Conservation (phyloP, 2,888 invertebrate species). For the Epinotia ramella region DNA sequence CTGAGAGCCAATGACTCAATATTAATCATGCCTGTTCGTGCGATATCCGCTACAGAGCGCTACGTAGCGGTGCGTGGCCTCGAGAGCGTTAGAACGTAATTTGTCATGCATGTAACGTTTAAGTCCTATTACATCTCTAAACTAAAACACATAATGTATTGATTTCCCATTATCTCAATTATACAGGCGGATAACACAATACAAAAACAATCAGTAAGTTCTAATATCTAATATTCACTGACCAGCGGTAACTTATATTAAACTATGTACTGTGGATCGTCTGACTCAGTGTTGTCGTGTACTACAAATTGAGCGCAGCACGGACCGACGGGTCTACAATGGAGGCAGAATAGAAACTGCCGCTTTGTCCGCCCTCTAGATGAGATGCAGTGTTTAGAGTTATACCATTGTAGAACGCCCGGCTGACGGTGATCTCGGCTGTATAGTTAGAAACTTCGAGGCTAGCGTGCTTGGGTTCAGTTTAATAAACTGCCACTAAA, state of each 20-base stretch:
- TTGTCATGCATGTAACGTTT: no score
- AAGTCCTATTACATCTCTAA: no score
- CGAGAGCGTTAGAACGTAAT: no score
- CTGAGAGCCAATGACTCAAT: no score
- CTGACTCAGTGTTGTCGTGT: constrained; percentile 31
- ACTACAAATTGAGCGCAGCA: constrained; percentile 41
- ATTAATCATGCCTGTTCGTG: no score
- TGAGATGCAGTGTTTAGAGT: constrained; percentile 30
- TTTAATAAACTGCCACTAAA: background rate
- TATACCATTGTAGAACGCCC: constrained; percentile 30
- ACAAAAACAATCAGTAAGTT: no score
- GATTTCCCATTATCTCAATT: no score
- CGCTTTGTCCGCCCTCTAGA: constrained; percentile 37
- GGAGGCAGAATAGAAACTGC: constrained; percentile 24
- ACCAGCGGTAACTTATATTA: constrained; percentile 2
- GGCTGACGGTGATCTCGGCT: constrained; percentile 13
- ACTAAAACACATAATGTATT: no score
- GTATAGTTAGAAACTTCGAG: constrained; percentile 14
- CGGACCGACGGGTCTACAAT: constrained; percentile 37
- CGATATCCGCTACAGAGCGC: no score
- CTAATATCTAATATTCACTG: no score
- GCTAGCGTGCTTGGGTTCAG: constrained; percentile 11
- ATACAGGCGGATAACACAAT: no score
- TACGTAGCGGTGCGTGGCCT: no score
- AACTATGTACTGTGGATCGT: constrained; percentile 26